Percentiles rank a stretch among this genome's conserved stretches.
Conservation (phyloP, 64 coral and sea anemone genomes). For the Pocillopora damicornis region DNA sequence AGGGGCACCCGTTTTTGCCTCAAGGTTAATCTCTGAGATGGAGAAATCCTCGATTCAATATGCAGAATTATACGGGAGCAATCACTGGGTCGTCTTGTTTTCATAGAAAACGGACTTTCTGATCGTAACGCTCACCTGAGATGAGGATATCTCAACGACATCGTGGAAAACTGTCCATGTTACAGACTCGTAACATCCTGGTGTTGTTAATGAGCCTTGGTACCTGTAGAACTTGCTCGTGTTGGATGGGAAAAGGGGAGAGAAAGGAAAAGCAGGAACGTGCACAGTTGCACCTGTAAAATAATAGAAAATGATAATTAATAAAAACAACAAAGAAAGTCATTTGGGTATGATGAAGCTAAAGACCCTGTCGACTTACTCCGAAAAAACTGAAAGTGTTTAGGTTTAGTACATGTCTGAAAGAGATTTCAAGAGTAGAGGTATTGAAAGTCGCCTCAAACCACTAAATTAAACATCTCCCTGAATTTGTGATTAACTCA, state of each 20-base stretch:
- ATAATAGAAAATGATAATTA: background rate
- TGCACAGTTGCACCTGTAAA: background rate
- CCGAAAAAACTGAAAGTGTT: no score
- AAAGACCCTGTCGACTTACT: background rate
- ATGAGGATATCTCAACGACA: conserved; percentile 13
- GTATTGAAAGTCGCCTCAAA: no score
- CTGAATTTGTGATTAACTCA: no score
- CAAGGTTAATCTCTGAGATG: no score
- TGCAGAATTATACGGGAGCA: no score
- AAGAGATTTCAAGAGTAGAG: no score
- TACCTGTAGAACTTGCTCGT: conserved; percentile 56
- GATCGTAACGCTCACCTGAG: conserved; percentile 36
- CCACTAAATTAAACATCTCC: no score
- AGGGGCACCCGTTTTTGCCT: no score
- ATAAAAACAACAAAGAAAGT: background rate
- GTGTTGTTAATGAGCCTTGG: conserved; percentile 65
- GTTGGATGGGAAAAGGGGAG: conserved; percentile 26
- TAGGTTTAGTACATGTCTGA: no score
- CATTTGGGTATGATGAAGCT: background rate
- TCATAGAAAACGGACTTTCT: background rate
- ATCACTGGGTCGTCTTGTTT: no score
- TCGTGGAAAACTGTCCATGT: conserved; percentile 71
- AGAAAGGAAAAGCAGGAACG: background rate
- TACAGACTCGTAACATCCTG: conserved; percentile 49
- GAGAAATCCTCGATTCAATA: no score